Evolutionary conservation across 2,888 invertebrate species (phyloP).

Genomic region (Oxyscelio sp.): DNA sequence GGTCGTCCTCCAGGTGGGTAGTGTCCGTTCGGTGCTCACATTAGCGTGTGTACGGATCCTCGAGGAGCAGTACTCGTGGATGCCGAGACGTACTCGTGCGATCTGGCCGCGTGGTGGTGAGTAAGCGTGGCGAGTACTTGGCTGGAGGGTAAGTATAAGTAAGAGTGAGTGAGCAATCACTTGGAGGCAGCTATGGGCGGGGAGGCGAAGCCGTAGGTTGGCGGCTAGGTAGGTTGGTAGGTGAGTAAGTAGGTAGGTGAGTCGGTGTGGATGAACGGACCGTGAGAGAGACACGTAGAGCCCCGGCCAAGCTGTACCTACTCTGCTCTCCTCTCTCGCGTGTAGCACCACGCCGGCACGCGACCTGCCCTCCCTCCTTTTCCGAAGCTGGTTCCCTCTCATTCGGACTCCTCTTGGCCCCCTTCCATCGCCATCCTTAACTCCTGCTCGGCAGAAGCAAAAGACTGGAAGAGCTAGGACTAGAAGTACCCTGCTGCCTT

Average conservation of each 20-base stretch:
- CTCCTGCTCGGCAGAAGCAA: slow-evolving; percentile 43
- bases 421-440: slow-evolving; percentile 36
- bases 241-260: slow-evolving; percentile 83
- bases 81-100: slow-evolving; percentile 65
- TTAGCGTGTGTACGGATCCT: slow-evolving; percentile 73
- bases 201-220: slow-evolving; percentile 84
- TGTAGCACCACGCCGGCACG: slow-evolving; percentile 87
- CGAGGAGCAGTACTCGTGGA: slow-evolving; percentile 60
- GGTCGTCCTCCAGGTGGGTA: slow-evolving; percentile 76
- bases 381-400: slow-evolving; percentile 32
- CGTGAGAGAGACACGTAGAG: slow-evolving; percentile 77
- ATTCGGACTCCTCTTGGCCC: slow-evolving; percentile 72
- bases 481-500: slow-evolving; percentile 41
- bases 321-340: slow-evolving; percentile 82
- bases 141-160: slow-evolving; percentile 75
- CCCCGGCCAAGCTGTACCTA: slow-evolving; percentile 82
- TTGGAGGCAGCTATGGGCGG: slow-evolving; percentile 83
- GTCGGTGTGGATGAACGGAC: slow-evolving; percentile 77
- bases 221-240: slow-evolving; percentile 84
- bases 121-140: slow-evolving; percentile 77
- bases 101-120: slow-evolving; percentile 77
- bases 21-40: slow-evolving; percentile 75
- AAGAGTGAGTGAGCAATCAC: slow-evolving; percentile 82
- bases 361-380: slow-evolving; percentile 85
- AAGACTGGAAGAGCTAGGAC: slow-evolving; percentile 47